Percentiles rank a stretch among this genome's conserved stretches.
Evolutionary conservation across 2,888 invertebrate species (phyloP).

Genomic region (Brachycybe producta): DNA sequence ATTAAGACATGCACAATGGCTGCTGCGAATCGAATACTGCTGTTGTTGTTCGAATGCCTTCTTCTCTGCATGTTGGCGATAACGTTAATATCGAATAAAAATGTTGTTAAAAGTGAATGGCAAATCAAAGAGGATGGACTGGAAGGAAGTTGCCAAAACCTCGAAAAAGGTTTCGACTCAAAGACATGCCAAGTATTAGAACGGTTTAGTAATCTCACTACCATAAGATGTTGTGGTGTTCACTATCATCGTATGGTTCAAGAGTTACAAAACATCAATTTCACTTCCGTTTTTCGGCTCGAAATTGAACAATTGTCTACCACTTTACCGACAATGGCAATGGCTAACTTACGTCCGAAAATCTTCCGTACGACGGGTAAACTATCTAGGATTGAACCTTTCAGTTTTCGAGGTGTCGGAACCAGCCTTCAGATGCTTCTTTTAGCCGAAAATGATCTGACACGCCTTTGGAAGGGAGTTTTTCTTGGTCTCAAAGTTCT

Average conservation of each 20-base stretch:
- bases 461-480: constrained; percentile 36
- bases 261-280: constrained; percentile 11
- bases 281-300: constrained; percentile 13
- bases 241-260: constrained; percentile 14
- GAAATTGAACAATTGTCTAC: constrained; percentile 18
- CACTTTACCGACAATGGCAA: constrained; percentile 8
- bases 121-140: too few relatives aligned
- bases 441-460: constrained; percentile 14
- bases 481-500: constrained; percentile 46
- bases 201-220: too few relatives aligned
- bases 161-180: too few relatives aligned
- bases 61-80: too few relatives aligned
- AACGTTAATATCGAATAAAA: too few relatives aligned
- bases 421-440: constrained; percentile 16
- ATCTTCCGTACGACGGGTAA: constrained; percentile 18
- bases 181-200: too few relatives aligned
- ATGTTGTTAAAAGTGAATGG: too few relatives aligned
- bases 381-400: constrained; percentile 13
- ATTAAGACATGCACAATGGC: too few relatives aligned
- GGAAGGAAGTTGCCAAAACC: too few relatives aligned
- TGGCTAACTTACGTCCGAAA: constrained; percentile 16
- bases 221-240: constrained; percentile 16
- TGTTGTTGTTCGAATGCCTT: too few relatives aligned
- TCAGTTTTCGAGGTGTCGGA: constrained; percentile 14
- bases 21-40: too few relatives aligned